Base-by-base conservation (phyloP, 2,797 vertebrate genomes). In the Eulemur coronatus region DNA sequence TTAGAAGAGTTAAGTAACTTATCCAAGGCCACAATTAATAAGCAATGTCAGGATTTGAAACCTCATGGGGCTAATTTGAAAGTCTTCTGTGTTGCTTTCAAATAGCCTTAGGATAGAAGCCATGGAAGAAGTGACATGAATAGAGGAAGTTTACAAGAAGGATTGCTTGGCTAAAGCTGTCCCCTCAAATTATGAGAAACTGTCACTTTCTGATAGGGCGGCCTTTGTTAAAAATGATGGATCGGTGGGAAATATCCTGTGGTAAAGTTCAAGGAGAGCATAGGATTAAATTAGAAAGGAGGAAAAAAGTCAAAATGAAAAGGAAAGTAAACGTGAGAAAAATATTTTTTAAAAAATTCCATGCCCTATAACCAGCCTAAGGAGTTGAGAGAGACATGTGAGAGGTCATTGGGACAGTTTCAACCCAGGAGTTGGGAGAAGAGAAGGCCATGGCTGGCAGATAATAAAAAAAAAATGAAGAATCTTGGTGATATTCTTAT, bases 191-290 rank as follows among this genome's bases (percentile, higher is more conserved):
- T 76, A 50, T 43, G 22, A 93, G 73, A 52, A 26, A 59, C 61
- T 75, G 70, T 50, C 17, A 52, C 59, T 93, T 80, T 97, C 50
- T 70, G 59, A 63, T 57, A 86, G 69, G 69, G 30, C 3, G 79
- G 20, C 24, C 12, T 95, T 80, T 94, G 70, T 78, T 94, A 89
- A 87, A 93, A 96, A 65, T 86, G 69, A 92, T 84, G 30, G 59
- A 55, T 38, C 52, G 65, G 33, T 84, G 67, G 18, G 57, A 88
- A 69, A 94, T 79, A 41, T 38, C 9, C 33, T 35, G 3, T 70
- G 57, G 11, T 55, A 70, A 90, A 95, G 24, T 92, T 95, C 24
- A 84, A 87, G 76, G 61, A 91, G 73, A 75, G 92, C 63, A 79
- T 46, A 89, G 55, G 65, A 94, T 84, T 88, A 75, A n/a, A 80